Evolutionary conservation across 1,140 invertebrate genomes (phyloP).

Genomic region (Calosoma granatense): DNA sequence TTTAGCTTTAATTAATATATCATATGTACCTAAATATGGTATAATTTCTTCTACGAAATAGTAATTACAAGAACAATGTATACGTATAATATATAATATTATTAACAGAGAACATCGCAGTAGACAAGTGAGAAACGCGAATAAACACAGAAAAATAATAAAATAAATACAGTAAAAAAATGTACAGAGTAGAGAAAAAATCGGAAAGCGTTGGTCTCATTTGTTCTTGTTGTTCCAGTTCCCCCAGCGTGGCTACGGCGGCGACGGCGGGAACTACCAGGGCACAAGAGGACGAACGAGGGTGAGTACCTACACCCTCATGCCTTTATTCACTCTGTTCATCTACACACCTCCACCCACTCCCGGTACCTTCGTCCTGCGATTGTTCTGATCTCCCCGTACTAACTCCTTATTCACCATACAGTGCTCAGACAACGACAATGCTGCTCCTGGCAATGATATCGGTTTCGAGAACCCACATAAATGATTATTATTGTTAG

Average conservation of each 20-base stretch:
- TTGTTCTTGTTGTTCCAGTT: slow-evolving; percentile 33
- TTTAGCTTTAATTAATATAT: no score
- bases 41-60: no score
- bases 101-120: no score
- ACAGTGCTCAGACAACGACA: neutral
- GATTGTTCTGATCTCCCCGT: no score
- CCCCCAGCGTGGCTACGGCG: slow-evolving; percentile 35
- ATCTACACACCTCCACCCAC: no score
- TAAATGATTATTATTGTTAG: slow-evolving; percentile 8
- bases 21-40: no score
- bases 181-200: no score
- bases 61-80: no score
- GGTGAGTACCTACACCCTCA: slow-evolving; percentile 35
- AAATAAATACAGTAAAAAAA: neutral
- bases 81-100: no score
- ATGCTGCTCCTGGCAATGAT: neutral
- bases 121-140: no score
- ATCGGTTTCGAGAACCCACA: neutral
- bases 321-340: neutral
- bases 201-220: no score
- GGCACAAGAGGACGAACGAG: slow-evolving; percentile 34
- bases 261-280: slow-evolving; percentile 35
- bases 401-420: neutral
- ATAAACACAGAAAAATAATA: neutral
- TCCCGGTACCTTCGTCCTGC: no score